Evolutionary conservation across 2,797 vertebrate genomes (phyloP).

Genomic region (Phoebastria nigripes): DNA sequence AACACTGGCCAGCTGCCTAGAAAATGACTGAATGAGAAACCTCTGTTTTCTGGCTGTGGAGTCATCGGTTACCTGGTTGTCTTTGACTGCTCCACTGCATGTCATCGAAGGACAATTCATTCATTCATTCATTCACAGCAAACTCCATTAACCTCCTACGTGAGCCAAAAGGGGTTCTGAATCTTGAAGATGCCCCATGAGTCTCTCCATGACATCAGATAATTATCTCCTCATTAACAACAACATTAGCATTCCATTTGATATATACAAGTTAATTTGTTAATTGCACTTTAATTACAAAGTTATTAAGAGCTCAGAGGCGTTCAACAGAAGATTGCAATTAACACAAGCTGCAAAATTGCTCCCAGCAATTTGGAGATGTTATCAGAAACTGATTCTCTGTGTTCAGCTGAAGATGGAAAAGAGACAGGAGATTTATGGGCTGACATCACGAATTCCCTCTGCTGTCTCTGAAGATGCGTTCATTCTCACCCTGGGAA

Average conservation of each 20-base stretch:
- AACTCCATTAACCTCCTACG: constrained; percentile 27
- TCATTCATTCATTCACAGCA: constrained; percentile 1
- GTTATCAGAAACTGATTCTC: constrained; percentile 56
- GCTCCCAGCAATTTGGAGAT: constrained; percentile 61
- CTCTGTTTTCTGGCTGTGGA: neutral
- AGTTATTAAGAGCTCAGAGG: constrained; percentile 73
- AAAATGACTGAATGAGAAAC: neutral
- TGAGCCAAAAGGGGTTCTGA: constrained; percentile 26
- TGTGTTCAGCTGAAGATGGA: neutral
- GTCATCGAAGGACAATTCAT: constrained; percentile 22
- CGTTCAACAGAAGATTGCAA: constrained; percentile 62
- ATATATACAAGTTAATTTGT: constrained; percentile 70
- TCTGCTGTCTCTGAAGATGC: neutral
- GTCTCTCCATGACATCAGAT: constrained; percentile 53
- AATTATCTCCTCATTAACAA: constrained; percentile 74
- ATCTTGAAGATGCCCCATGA: constrained; percentile 47
- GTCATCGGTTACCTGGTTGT: neutral
- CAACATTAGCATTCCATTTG: constrained; percentile 66
- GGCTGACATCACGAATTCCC: constrained; percentile 2
- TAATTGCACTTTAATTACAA: constrained; percentile 76
- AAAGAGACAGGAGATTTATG: constrained; percentile 51
- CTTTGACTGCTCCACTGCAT: neutral
- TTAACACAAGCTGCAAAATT: constrained; percentile 61
- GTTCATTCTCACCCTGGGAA: neutral
- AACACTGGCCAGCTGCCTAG: constrained; percentile 18